A percentile compares a stretch with the other conserved stretches of the same genome.
These are phyloP conservation scores for Philopotamus ludificatus DNA, from an alignment of 1,140 invertebrate species.

Conservation along the genomic window DNA sequence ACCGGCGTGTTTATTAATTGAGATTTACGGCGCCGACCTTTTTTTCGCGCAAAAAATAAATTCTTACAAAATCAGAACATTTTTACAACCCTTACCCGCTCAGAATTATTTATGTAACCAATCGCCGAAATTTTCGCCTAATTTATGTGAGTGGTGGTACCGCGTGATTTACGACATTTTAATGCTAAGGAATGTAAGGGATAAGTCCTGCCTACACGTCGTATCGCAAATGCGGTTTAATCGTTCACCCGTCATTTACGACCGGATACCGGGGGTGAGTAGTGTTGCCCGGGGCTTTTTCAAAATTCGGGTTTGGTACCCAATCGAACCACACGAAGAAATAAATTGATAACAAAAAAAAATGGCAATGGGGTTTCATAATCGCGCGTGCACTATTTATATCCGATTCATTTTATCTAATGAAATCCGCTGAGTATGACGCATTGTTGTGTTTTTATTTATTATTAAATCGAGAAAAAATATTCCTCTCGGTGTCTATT, in stretches of 20 bases:
- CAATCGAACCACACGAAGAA: no score
- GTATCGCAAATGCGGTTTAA: constrained; percentile 15
- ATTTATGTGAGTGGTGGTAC: constrained; percentile 3
- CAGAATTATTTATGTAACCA: background rate
- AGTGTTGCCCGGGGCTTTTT: constrained; percentile 4
- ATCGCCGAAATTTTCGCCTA: background rate
- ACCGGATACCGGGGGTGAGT: no score
- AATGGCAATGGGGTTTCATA: no score
- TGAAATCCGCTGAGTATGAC: no score
- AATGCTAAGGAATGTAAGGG: background rate
- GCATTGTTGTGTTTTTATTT: no score
- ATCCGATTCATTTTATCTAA: no score
- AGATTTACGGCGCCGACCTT: background rate
- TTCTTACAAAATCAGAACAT: background rate
- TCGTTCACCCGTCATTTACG: constrained; percentile 24
- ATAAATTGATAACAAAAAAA: no score
- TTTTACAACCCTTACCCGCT: background rate
- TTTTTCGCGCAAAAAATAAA: background rate
- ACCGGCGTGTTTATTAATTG: background rate
- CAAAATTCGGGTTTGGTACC: no score
- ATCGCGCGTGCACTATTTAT: no score
- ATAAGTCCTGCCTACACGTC: background rate
- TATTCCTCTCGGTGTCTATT: no score
- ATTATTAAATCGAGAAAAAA: no score
- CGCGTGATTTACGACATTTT: constrained; percentile 1